Percentiles rank a stretch among this genome's conserved stretches.
Evolutionary conservation across 2,888 invertebrate species (phyloP).

Genomic region (Biston stratarius): DNA sequence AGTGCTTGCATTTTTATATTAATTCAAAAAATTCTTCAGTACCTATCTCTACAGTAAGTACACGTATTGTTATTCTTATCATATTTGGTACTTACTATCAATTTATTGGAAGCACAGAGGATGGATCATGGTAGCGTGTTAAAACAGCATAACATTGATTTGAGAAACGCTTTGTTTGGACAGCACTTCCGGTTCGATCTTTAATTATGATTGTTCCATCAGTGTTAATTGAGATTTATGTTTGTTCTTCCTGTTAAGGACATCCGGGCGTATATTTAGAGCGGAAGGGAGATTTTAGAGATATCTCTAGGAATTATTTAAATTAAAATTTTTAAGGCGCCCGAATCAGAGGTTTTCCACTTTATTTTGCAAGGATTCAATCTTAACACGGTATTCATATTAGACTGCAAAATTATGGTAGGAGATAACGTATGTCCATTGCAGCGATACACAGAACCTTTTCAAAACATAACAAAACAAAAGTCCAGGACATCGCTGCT

Average conservation of each 20-base stretch:
- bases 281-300: neutral
- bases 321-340: no score
- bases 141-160: conserved; percentile 59
- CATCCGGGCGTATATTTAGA: conserved; percentile 19
- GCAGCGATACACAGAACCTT: no score
- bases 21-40: no score
- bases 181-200: conserved; percentile 39
- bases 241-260: conserved; percentile 18
- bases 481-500: no score
- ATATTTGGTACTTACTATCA: neutral
- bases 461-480: no score
- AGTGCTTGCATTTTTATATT: no score
- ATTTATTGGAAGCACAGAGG: conserved; percentile 41
- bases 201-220: conserved; percentile 36
- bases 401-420: no score
- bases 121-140: conserved; percentile 54
- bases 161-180: conserved; percentile 48
- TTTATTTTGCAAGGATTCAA: neutral
- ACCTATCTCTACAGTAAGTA: neutral
- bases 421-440: no score
- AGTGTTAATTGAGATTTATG: conserved; percentile 22
- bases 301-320: neutral
- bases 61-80: neutral
- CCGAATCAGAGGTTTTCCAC: neutral
- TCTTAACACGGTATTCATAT: no score